These are phyloP conservation scores for Endomychus coccineus DNA, from an alignment of 2,888 invertebrate genomes.

Conservation along the genomic window DNA sequence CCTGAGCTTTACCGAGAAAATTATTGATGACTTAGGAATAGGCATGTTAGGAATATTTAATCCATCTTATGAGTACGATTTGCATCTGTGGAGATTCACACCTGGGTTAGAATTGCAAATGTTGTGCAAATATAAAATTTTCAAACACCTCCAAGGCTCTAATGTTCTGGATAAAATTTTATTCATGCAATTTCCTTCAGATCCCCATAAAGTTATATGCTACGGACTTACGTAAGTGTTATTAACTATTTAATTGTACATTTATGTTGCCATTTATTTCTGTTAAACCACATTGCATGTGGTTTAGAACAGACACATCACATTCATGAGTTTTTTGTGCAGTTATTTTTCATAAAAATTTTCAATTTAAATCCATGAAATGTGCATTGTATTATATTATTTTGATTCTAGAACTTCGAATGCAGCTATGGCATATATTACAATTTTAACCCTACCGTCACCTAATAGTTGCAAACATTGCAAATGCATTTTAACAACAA, in stretches of 20 bases:
- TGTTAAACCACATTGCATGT: no score
- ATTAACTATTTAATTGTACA: slow-evolving; percentile 2
- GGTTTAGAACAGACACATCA: no score
- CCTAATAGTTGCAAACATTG: slow-evolving; percentile 55
- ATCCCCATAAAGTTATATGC: slow-evolving; percentile 57
- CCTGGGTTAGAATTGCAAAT: slow-evolving; percentile 38
- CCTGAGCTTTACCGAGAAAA: slow-evolving; percentile 64
- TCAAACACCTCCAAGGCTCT: slow-evolving; percentile 36
- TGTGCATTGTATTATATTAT: no score
- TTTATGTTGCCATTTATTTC: no score
- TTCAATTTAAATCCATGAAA: no score
- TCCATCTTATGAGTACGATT: slow-evolving; percentile 36
- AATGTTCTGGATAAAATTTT: slow-evolving; percentile 50
- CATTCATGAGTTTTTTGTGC: no score
- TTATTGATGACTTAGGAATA: slow-evolving; percentile 25
- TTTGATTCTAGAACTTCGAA: slow-evolving; percentile 34
- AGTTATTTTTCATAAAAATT: no score
- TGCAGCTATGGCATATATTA: slow-evolving; percentile 53
- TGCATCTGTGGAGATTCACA: slow-evolving; percentile 41
- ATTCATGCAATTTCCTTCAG: slow-evolving; percentile 65
- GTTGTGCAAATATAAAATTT: slow-evolving; percentile 40
- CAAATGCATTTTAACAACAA: slow-evolving; percentile 24
- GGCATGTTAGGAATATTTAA: slow-evolving; percentile 28
- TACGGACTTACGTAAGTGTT: slow-evolving; percentile 58
- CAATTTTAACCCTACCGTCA: slow-evolving; percentile 60